Conservation (phyloP, 1,140 invertebrate genomes). For the Rhyzopertha dominica region DNA sequence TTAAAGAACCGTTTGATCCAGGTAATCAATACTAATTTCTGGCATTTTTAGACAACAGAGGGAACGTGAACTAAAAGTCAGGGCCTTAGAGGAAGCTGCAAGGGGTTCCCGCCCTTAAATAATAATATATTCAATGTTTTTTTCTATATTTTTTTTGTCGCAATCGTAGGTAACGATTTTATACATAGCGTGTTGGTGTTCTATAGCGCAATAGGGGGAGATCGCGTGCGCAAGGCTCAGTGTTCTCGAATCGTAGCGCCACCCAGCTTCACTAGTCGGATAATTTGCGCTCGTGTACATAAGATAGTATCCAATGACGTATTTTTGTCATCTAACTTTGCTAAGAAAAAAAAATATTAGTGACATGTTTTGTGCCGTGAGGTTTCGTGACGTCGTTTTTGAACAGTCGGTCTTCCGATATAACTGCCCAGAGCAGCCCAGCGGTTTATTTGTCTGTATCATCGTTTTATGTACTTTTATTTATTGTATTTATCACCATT, state of each 20-base stretch:
- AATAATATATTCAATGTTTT: slow-evolving; percentile 3
- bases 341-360: too few species aligned
- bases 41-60: slow-evolving; percentile 64
- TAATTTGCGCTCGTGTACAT: not conserved
- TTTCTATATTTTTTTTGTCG: not conserved
- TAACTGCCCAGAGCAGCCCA: too few species aligned
- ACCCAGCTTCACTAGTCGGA: not conserved
- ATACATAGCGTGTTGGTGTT: not conserved
- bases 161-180: not conserved
- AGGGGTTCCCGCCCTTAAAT: slow-evolving; percentile 64
- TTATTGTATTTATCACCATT: too few species aligned
- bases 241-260: not conserved
- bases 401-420: too few species aligned
- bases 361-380: too few species aligned
- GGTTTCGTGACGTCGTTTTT: too few species aligned
- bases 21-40: slow-evolving; percentile 26
- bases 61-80: slow-evolving; percentile 77
- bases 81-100: slow-evolving; percentile 78
- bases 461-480: too few species aligned
- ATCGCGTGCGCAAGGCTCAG: not conserved
- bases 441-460: too few species aligned
- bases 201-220: not conserved
- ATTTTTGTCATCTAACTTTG: too few species aligned
- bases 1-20: not conserved
- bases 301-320: too few species aligned